These are phyloP conservation scores for Helicoverpa assulta DNA, from an alignment of 2,888 invertebrate genomes.

Conservation along the genomic window DNA sequence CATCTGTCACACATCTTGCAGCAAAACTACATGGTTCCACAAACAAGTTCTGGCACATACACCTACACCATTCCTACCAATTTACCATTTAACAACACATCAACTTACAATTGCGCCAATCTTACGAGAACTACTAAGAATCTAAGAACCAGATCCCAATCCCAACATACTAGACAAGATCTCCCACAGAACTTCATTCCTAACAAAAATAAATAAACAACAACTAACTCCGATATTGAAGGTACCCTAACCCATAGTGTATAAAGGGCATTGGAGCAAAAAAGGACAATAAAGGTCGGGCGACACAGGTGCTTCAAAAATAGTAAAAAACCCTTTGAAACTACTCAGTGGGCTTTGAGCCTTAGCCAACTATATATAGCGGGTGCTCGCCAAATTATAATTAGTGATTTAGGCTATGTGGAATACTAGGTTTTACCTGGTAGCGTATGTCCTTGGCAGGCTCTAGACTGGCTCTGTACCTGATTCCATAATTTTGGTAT, in stretches of 20 bases:
- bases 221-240: constrained; percentile 53
- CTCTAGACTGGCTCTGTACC: too few species aligned
- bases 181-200: not conserved
- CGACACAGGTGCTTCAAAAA: constrained; percentile 79
- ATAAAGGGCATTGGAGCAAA: constrained; percentile 63
- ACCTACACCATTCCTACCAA: too few species aligned
- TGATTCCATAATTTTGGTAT: too few species aligned
- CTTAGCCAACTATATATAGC: constrained; percentile 42
- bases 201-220: constrained; percentile 3
- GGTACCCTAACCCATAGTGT: constrained; percentile 56
- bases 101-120: not conserved
- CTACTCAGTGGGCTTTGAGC: constrained; percentile 74
- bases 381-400: constrained; percentile 30
- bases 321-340: constrained; percentile 80
- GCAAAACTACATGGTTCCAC: too few species aligned
- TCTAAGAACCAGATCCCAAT: too few species aligned
- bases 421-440: not conserved
- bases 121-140: not conserved
- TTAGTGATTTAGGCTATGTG: constrained; percentile 31
- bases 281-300: constrained; percentile 69
- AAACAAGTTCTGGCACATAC: too few species aligned
- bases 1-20: too few species aligned
- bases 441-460: too few species aligned
- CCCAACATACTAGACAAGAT: not conserved
- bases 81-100: too few species aligned